Evolutionary conservation across 2,888 invertebrate species (phyloP).

Genomic region (Oscheius sp.): DNA sequence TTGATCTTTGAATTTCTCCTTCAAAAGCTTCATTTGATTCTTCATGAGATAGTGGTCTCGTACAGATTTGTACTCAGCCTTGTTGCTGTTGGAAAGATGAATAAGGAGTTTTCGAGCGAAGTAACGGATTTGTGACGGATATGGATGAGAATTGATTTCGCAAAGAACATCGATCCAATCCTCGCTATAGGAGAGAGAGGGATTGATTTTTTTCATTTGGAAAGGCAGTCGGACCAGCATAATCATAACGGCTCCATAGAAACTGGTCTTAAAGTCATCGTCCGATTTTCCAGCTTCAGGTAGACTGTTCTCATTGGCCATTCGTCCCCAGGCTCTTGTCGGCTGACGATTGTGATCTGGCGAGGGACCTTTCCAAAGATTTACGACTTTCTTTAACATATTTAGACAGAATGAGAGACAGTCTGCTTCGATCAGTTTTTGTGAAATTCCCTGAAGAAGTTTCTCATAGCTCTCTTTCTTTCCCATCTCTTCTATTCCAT

Average conservation of each 20-base stretch:
- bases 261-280: background rate
- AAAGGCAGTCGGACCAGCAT: slow-evolving; percentile 14
- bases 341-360: background rate
- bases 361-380: background rate
- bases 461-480: slow-evolving; percentile 9
- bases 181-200: background rate
- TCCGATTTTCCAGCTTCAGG: background rate
- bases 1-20: slow-evolving; percentile 30
- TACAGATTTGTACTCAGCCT: slow-evolving; percentile 36
- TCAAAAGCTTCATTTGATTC: slow-evolving; percentile 32
- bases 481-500: background rate
- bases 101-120: slow-evolving; percentile 43
- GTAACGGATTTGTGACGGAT: slow-evolving; percentile 27
- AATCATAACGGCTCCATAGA: slow-evolving; percentile 5
- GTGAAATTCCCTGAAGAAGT: slow-evolving; percentile 4
- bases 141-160: slow-evolving; percentile 1
- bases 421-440: slow-evolving; percentile 1
- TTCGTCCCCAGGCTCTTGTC: background rate
- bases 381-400: background rate
- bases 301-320: background rate
- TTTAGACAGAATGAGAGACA: slow-evolving; percentile 9
- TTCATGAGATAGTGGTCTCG: slow-evolving; percentile 40
- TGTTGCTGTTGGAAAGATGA: slow-evolving; percentile 33
- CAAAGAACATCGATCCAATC: slow-evolving; percentile 32
- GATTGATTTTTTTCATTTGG: slow-evolving; percentile 30